Base-by-base conservation (phyloP, 2,888 invertebrate species). In the Ophion ellenae region DNA sequence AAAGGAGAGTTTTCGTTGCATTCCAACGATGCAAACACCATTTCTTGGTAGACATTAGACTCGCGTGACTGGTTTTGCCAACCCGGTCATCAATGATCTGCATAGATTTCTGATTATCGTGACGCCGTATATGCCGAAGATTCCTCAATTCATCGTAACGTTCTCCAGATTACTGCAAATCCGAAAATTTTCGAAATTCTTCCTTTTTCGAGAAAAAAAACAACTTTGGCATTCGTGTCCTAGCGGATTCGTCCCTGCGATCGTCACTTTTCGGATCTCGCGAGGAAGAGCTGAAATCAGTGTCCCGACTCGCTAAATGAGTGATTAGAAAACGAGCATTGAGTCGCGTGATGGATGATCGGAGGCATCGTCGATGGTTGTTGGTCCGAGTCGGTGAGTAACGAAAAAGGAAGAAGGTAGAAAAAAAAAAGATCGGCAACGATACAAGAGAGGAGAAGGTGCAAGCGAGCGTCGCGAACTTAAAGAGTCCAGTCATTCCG, bases 401-500 rank as follows among this genome's bases (percentile, higher is more conserved):
- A 69, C 40, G 59, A 61, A 61, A 69, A 77, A 17, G 67, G 40
- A 36, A 14, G 61, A 36, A 73, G 36, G 32, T 45, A 71, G 63
- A 10, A 17, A 36, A 53, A 53, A 64, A 17, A 64, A 32, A 69
- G 45, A 24, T 24, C 64, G 28, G 57, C 47, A 61, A 66, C 59
- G 28, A 67, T 57, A 77, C 28, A n/a, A 63, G 57, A 28, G 28
- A 24, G 64, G 71, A 83, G 71, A 83, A 83, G 86, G 83, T 83
- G 78, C 80, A 71, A 83, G 86, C 69, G 85, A 86, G 84, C 53
- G 53, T 83, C 85, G 87, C 83, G 83, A 76, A 90, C 91, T 92
- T 90, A 92, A 92, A 92, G 91, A 92, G 92, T 92, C 93, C 91
- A 93, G 93, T 93, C 93, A 93, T 93, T 92, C 91, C 91, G 89